Percentiles rank a stretch among this genome's conserved stretches.
Conservation (phyloP, 2,888 invertebrate genomes). For the Drosophila acutilabella region DNA sequence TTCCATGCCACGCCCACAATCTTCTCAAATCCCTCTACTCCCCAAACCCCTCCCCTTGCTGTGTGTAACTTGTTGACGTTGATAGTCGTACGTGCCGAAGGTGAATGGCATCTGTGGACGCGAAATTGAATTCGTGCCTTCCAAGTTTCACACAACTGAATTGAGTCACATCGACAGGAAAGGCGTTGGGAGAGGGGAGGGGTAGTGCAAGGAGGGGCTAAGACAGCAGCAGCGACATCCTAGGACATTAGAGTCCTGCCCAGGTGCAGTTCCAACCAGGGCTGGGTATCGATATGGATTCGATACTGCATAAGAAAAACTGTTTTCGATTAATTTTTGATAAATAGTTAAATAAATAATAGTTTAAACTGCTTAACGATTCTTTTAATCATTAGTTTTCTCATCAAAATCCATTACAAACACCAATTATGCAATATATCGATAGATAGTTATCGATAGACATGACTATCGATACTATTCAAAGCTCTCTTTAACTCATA, state of each 20-base stretch:
- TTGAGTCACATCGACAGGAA: slow-evolving; percentile 60
- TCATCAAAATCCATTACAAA: too few relatives aligned
- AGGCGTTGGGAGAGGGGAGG: background rate
- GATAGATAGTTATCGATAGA: too few relatives aligned
- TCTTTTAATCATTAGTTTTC: too few relatives aligned
- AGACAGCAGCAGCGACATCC: slow-evolving; percentile 23
- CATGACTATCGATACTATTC: too few relatives aligned
- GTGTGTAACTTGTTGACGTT: slow-evolving; percentile 79
- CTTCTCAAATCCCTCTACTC: background rate
- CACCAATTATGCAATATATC: too few relatives aligned
- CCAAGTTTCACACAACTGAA: slow-evolving; percentile 63
- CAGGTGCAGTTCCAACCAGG: slow-evolving; percentile 10
- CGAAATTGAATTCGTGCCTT: slow-evolving; percentile 81
- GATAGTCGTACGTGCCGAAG: slow-evolving; percentile 81
- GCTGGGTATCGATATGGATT: background rate
- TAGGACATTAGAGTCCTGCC: slow-evolving; percentile 10
- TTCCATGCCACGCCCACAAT: slow-evolving; percentile 64
- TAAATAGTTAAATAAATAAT: background rate
- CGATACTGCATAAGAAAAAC: background rate
- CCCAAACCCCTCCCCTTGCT: background rate
- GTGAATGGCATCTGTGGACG: slow-evolving; percentile 81
- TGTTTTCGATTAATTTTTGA: background rate
- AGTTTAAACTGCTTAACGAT: too few relatives aligned
- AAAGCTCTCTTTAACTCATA: too few relatives aligned
- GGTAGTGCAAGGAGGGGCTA: too few relatives aligned